Conservation (phyloP, 1,140 invertebrate species). For the Galleria mellonella region DNA sequence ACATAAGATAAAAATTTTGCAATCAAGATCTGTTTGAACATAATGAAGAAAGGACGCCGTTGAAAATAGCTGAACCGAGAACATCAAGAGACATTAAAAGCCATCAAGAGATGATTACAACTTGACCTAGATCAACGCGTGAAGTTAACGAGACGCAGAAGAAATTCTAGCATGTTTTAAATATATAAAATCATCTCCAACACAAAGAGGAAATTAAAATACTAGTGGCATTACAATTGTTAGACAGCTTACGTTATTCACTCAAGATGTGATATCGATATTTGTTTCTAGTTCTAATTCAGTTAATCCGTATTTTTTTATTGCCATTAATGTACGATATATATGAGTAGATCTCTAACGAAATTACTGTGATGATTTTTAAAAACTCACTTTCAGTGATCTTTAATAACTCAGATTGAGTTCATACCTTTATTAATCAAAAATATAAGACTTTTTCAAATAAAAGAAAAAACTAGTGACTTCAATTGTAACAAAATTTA, state of each 20-base stretch:
- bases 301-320: neutral
- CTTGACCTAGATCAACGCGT: constrained; percentile 16
- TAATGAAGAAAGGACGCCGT: constrained; percentile 6
- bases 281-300: neutral
- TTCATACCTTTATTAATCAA: no score
- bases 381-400: no score
- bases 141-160: constrained; percentile 8
- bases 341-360: no score
- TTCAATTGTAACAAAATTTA: no score
- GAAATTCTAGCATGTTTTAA: constrained; percentile 2
- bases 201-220: constrained; percentile 2
- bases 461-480: no score
- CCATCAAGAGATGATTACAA: constrained; percentile 7
- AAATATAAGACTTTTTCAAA: no score
- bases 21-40: neutral
- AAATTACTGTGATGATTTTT: no score
- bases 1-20: neutral
- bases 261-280: constrained; percentile 3
- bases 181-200: neutral
- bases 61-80: constrained; percentile 16
- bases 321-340: neutral
- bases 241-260: neutral
- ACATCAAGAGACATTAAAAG: constrained; percentile 11
- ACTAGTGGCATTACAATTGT: neutral
- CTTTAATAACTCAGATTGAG: no score